Percentiles rank a stretch among this genome's conserved stretches.
phyloP scores from a whole-genome alignment of 2,797 vertebrate genomes.

The Cossypha polioptera region DNA sequence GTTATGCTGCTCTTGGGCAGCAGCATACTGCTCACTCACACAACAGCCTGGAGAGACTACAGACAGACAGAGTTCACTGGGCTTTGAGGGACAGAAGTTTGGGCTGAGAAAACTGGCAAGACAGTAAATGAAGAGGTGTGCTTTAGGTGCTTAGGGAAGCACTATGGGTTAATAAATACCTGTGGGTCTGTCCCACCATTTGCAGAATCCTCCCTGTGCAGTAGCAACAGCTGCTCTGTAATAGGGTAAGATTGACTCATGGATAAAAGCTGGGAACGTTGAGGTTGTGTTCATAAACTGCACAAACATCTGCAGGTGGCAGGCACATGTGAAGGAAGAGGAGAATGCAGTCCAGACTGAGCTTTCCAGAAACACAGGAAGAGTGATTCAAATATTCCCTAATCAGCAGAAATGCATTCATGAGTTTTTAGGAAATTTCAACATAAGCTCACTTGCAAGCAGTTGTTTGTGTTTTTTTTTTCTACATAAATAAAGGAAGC shows the following conservation, averaged over 20 bases:
- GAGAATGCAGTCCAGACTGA: not conserved
- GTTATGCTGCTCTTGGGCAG: not conserved
- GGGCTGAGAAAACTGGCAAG: not conserved
- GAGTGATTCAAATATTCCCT: not conserved
- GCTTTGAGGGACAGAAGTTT: not conserved
- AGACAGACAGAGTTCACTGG: not conserved
- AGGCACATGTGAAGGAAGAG: accelerated
- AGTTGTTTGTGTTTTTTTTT: not conserved
- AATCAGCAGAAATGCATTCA: not conserved
- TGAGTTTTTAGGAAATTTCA: not conserved
- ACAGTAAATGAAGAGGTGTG: not conserved
- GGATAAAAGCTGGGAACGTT: not conserved
- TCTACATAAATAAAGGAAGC: not conserved
- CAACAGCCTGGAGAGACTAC: not conserved
- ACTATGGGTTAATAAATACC: not conserved
- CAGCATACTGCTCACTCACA: not conserved
- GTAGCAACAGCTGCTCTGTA: not conserved
- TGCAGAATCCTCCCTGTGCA: not conserved
- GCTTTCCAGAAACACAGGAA: not conserved
- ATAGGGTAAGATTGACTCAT: accelerated
- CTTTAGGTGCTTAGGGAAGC: not conserved
- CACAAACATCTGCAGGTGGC: not conserved
- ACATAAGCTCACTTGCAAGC: not conserved
- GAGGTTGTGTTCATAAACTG: not conserved
- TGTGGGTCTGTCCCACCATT: not conserved